Evolutionary conservation across 2,797 vertebrate genomes (phyloP), one percentile per base, ranked within the genome.

Genomic region (Gymnothorax reevesii): DNA sequence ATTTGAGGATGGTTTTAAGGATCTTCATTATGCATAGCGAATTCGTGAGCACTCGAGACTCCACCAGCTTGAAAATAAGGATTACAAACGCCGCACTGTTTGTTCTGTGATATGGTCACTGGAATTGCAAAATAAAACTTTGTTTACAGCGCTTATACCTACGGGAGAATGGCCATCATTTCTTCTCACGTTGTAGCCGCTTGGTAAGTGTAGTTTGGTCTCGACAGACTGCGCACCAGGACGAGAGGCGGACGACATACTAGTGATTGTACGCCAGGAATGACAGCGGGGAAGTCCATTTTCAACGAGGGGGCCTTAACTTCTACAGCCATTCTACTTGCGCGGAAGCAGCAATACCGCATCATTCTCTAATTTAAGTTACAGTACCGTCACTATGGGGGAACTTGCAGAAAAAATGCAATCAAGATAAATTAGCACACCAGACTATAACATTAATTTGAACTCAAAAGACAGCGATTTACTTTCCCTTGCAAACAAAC

Each of bases 21-120:
- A 33, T 42, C 82, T n/a, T 15, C 42, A 69, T 87, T 84, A 87
- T 77, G 82, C 82, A 84, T 84, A 87, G 77, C 69, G 83, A 71
- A 9, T 20, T 77, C 42, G 12, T 79, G 73, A 62, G 75, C 64
- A 59, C 77, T 69, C 55, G 83, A 82, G 33, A 42, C 33, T 42
- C 1, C 33, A 71, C 62, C 94, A 95, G 94, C 94, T 89, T 95
- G 96, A 95, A 95, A 92, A 94, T 94, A 93, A 93, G 77, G 95
- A 95, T 93, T 95, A 95, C 95, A 95, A 95, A 95, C 92, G 93
- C 92, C 94, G 95, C 95, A 96, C 96, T 96, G 95, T 95, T 96
- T 94, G 90, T 89, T 93, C 91, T 92, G 93, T 93, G 90, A 92
- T 92, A 91, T 94, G 90, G 95, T 94, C 94, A 94, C 95, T 95